Conservation (phyloP, 1,140 invertebrate genomes). For the Triops longicaudatus region DNA sequence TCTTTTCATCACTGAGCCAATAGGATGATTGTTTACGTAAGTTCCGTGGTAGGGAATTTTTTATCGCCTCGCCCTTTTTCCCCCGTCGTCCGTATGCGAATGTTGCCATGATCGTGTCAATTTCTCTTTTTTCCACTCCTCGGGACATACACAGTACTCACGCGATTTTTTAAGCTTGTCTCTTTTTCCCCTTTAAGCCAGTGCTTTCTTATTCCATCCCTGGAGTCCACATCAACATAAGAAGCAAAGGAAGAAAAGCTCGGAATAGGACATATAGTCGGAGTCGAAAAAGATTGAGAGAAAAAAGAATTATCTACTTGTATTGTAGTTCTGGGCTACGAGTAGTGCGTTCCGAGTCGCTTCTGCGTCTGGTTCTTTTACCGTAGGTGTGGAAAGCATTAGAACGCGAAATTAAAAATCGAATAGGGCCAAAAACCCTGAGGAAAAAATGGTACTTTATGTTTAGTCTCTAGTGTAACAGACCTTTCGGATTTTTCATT, state of each 20-base stretch:
- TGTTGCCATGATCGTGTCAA: background rate
- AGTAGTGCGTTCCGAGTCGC: background rate
- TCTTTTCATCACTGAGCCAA: background rate
- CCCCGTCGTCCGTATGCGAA: background rate
- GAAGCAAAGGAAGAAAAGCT: background rate
- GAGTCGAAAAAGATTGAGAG: background rate
- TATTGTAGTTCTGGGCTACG: background rate
- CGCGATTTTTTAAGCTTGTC: background rate
- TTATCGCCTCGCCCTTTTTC: background rate
- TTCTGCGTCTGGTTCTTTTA: no score
- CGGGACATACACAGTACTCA: background rate
- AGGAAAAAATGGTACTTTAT: no score
- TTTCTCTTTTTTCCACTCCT: background rate
- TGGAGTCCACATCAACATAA: background rate
- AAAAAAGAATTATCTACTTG: background rate
- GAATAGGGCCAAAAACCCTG: no score
- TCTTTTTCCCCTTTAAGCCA: background rate
- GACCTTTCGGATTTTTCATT: no score
- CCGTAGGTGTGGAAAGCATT: no score
- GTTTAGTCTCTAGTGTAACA: no score
- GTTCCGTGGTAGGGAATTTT: background rate
- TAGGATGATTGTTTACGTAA: background rate
- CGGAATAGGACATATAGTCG: background rate
- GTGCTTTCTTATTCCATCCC: background rate
- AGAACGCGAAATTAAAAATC: no score